These are phyloP conservation scores for Sorex fumeus DNA, from an alignment of 2,113 vertebrate species.

Conservation along the genomic window DNA sequence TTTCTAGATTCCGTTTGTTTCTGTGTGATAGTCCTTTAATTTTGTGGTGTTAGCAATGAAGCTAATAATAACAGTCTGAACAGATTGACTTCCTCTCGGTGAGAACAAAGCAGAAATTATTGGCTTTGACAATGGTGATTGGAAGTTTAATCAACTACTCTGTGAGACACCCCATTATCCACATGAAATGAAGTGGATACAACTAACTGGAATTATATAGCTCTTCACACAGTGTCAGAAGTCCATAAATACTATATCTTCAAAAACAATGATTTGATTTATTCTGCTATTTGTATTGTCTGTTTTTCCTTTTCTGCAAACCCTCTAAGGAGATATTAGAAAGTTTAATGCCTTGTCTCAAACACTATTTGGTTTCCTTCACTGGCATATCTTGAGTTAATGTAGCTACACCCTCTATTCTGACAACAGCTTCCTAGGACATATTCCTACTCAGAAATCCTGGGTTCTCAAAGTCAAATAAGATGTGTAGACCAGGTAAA, in stretches of 20 bases:
- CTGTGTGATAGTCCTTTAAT: conserved; percentile 49
- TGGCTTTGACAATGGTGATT: conserved; percentile 51
- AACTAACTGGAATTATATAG: neutral
- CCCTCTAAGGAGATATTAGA: neutral
- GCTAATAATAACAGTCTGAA: conserved; percentile 65
- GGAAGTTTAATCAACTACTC: conserved; percentile 50
- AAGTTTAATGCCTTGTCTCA: neutral
- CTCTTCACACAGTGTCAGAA: neutral
- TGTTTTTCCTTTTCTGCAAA: conserved; percentile 15
- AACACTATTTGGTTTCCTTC: neutral
- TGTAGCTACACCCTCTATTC: neutral
- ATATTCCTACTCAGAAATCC: neutral
- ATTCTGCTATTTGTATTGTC: neutral
- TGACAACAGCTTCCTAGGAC: neutral
- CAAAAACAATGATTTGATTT: conserved; percentile 17
- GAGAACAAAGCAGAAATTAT: conserved; percentile 72
- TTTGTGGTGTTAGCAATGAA: conserved; percentile 53
- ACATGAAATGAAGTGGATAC: conserved; percentile 42
- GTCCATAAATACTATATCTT: neutral
- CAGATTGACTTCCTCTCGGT: conserved; percentile 29
- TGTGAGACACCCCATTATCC: neutral
- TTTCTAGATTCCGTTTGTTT: conserved; percentile 50
- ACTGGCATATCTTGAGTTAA: neutral
- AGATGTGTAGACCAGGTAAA: neutral
- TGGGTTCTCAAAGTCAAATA: neutral